Evolutionary conservation across 2,888 invertebrate species (phyloP).

Genomic region (Protodeltote pygarga): DNA sequence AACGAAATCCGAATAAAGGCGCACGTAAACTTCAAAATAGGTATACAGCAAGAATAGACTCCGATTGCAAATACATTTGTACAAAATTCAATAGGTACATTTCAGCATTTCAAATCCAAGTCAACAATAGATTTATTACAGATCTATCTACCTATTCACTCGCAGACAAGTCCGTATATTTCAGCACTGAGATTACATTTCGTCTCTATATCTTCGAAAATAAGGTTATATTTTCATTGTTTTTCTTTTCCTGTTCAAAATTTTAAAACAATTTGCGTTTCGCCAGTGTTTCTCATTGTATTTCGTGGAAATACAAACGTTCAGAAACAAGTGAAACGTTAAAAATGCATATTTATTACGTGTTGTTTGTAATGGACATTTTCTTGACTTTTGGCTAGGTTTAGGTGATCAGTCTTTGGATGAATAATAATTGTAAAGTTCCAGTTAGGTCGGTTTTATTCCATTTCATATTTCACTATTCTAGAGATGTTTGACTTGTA

Average conservation of each 20-base stretch:
- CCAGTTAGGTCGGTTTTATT: conserved; percentile 1
- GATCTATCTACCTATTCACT: too few species aligned
- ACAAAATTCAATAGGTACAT: too few species aligned
- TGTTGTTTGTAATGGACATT: conserved; percentile 18
- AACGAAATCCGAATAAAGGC: too few species aligned
- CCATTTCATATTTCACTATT: not conserved
- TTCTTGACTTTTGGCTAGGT: conserved; percentile 23
- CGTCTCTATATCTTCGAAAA: fast-evolving
- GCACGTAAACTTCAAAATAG: too few species aligned
- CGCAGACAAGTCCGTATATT: too few species aligned
- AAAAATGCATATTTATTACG: conserved; percentile 28
- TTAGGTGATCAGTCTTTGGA: conserved; percentile 8
- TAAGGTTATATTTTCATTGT: conserved; percentile 1
- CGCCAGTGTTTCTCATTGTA: conserved; percentile 3
- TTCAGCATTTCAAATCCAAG: too few species aligned
- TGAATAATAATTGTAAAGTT: conserved; percentile 8
- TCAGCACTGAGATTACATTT: conserved; percentile 3
- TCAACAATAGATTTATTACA: too few species aligned
- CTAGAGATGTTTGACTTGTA: too few species aligned
- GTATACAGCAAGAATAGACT: too few species aligned
- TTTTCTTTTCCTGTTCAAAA: conserved; percentile 1
- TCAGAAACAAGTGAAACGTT: conserved; percentile 3
- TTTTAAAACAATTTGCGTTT: conserved; percentile 21
- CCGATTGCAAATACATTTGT: too few species aligned
- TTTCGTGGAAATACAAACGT: conserved; percentile 19